Conservation (phyloP, 1,140 invertebrate species). For the Aculops lycopersici region DNA sequence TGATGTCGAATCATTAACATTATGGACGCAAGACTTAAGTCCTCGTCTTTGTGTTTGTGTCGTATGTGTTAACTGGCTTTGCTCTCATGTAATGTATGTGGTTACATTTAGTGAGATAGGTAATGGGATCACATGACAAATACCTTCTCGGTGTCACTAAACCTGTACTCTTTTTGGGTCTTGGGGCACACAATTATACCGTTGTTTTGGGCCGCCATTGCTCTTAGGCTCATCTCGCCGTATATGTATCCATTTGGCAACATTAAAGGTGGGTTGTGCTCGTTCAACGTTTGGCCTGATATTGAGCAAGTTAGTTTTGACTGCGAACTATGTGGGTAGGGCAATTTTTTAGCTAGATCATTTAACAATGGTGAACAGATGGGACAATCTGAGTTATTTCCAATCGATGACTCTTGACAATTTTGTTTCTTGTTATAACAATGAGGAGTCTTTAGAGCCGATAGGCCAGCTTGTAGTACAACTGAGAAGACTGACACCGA, state of each 20-base stretch:
- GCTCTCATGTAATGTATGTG: no score
- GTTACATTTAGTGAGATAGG: no score
- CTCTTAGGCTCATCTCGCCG: conserved; percentile 56
- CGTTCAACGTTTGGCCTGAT: conserved; percentile 66
- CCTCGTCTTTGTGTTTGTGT: no score
- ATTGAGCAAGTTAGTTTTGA: conserved; percentile 67
- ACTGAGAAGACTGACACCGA: conserved; percentile 65
- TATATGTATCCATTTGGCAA: conserved; percentile 90
- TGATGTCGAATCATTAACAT: no score
- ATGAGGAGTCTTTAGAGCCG: conserved; percentile 62
- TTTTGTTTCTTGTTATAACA: conserved; percentile 20
- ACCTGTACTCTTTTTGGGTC: conserved; percentile 53
- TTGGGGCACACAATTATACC: conserved; percentile 62
- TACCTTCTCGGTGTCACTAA: conserved; percentile 69
- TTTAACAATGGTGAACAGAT: conserved; percentile 65
- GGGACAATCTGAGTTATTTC: conserved; percentile 63
- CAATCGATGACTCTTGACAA: conserved; percentile 12
- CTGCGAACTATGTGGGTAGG: conserved; percentile 82
- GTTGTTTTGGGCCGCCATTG: conserved; percentile 56
- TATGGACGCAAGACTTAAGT: no score
- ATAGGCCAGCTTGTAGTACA: conserved; percentile 59
- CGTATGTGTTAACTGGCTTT: no score
- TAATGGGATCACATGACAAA: conserved; percentile 68
- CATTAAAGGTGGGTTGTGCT: conserved; percentile 90
- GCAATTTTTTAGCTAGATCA: conserved; percentile 44